Evolutionary conservation across 2,888 invertebrate species (phyloP).

Genomic region (Schizaphis graminum): DNA sequence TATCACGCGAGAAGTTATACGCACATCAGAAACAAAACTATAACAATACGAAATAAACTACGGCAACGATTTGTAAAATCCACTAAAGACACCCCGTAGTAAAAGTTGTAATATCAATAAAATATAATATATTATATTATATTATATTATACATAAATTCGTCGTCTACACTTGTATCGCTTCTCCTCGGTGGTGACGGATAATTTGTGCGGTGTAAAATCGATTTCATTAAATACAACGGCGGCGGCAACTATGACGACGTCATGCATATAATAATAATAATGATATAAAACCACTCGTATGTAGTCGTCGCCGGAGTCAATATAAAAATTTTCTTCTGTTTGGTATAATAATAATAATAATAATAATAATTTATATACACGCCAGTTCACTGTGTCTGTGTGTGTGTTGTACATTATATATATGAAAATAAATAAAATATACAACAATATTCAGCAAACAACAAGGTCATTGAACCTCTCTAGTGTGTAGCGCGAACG

Average conservation of each 20-base stretch:
- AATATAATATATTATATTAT: neutral
- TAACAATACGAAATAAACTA: neutral
- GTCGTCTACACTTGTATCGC: neutral
- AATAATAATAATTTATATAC: conserved; percentile 3
- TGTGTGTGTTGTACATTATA: neutral
- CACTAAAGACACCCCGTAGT: neutral
- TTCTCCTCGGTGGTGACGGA: neutral
- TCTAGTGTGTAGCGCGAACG: conserved; percentile 11
- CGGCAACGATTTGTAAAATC: neutral
- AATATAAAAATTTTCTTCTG: neutral
- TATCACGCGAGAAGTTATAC: conserved; percentile 13
- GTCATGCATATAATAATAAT: neutral
- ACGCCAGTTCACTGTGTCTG: neutral
- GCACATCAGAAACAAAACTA: neutral
- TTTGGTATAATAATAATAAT: neutral
- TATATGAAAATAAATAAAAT: conserved; percentile 43
- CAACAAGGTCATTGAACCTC: conserved; percentile 63
- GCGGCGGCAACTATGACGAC: neutral
- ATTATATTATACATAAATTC: neutral
- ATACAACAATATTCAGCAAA: conserved; percentile 56
- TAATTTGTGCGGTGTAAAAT: neutral
- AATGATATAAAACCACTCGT: conserved; percentile 38
- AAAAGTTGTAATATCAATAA: neutral
- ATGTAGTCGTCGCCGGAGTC: neutral
- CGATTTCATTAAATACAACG: neutral